Conservation (phyloP, 1,140 invertebrate species). For the Temnothorax nylanderi region DNA sequence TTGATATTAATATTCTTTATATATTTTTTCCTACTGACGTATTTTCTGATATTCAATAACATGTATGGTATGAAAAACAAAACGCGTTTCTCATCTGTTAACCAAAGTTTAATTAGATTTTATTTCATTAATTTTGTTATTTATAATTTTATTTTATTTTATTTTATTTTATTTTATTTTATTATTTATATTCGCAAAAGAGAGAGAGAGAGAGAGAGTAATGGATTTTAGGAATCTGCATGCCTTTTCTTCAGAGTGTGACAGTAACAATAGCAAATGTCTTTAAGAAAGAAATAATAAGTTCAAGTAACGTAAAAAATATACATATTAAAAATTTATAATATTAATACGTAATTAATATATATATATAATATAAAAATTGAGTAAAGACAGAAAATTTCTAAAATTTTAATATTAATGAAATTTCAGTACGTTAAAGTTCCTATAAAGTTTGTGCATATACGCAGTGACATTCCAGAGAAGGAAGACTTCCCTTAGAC, state of each 20-base stretch:
- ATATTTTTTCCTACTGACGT: not conserved
- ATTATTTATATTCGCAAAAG: not conserved
- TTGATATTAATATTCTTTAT: not conserved
- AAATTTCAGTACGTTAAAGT: not conserved
- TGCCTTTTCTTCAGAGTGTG: not conserved
- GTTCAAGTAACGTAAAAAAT: not conserved
- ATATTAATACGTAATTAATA: not conserved
- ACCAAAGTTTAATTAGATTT: not conserved
- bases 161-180: not conserved
- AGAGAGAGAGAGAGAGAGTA: too few species aligned
- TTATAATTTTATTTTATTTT: not conserved
- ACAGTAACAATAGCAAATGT: not conserved
- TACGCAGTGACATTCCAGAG: not conserved
- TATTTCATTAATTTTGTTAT: not conserved
- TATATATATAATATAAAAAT: not conserved
- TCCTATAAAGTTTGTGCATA: not conserved
- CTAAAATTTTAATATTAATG: not conserved
- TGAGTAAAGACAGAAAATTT: not conserved
- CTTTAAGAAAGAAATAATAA: not conserved
- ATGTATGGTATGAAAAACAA: not conserved
- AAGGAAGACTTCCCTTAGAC: not conserved
- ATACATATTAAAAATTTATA: not conserved
- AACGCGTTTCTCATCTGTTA: not conserved
- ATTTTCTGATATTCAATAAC: not conserved
- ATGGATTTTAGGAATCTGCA: not conserved